Base-by-base conservation (phyloP, 2,888 invertebrate species). In the Drosophila lacicola region DNA sequence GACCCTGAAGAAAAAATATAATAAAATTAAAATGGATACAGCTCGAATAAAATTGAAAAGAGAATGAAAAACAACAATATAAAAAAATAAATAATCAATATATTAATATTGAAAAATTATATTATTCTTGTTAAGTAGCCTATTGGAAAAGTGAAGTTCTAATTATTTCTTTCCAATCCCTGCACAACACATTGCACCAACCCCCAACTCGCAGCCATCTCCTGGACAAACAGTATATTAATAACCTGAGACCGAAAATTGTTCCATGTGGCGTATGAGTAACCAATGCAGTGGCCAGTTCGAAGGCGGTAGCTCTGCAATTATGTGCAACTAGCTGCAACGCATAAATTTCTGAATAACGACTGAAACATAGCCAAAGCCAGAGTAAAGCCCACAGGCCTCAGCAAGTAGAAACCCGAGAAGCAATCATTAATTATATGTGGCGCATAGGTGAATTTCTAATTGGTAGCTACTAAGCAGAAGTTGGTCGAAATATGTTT, bases 341-440 rank as follows among this genome's bases (percentile, higher is more conserved):
- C 74, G 86, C 88, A 83, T 88, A 83, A 83, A 83, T 83, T 83
- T 82, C 5, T 34, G 47, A 42, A 44, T 39, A 42, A 51, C 29
- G 39, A 45, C 45, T 39, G 19, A 34, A 39, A 39, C 37, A 33
- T 36, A 36, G 51, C 33, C 21, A 41, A 13, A 45, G 41, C 42
- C 39, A 64, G 66, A 45, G 45, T 39, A 51, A 34, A 13, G 55
- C 60, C 54, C 67, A 60, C 62, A 58, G 54, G 39, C 46, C 46
- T 50, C 46, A 42, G 61, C 0, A 17, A 14, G 14, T 21, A 34
- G 44, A 1, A 33, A 36, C 14, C 42, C 62, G 46, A 77, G 62
- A 49, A 57, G 74, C 72, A 67, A 75, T 79, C 77, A 85, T 74
- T 88, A 82, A 82, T 82, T 85, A 85, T 82, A 76, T 80, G 84